Evolutionary conservation across 1,140 invertebrate genomes (phyloP).

Genomic region (Zophobas morio): DNA sequence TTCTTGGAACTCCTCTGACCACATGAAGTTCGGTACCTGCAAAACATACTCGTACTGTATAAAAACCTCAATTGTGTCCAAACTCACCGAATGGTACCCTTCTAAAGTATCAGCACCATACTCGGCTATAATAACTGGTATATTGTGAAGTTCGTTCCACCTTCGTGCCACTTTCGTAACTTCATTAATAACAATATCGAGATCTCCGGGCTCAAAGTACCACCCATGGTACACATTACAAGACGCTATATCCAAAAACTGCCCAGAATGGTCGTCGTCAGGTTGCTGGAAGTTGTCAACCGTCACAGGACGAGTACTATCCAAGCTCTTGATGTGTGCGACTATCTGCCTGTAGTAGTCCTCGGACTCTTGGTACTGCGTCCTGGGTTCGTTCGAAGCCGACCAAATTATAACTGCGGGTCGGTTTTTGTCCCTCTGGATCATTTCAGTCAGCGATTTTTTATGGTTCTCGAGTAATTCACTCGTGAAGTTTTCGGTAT

Average conservation of each 20-base stretch:
- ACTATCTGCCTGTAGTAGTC: constrained; percentile 85
- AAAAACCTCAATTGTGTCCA: constrained; percentile 6
- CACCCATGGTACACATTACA: constrained; percentile 96
- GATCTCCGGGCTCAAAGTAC: constrained; percentile 88
- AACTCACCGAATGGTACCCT: constrained; percentile 80
- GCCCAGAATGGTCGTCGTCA: constrained; percentile 67
- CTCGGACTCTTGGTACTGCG: constrained; percentile 76
- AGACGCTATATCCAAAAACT: constrained; percentile 90
- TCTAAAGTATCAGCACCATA: constrained; percentile 95
- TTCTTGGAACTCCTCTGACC: constrained; percentile 90
- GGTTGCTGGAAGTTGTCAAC: constrained; percentile 67
- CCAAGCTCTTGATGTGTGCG: constrained; percentile 77
- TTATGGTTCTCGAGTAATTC: constrained; percentile 85
- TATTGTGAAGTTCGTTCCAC: constrained; percentile 88
- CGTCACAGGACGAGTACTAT: constrained; percentile 85
- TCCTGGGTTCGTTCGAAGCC: constrained; percentile 93
- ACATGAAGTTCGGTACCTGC: constrained; percentile 86
- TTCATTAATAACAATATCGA: constrained; percentile 78
- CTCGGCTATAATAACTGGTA: constrained; percentile 94
- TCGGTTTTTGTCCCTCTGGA: constrained; percentile 93
- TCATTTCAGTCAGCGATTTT: constrained; percentile 86
- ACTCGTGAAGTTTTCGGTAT: constrained; percentile 79
- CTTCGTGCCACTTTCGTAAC: constrained; percentile 81
- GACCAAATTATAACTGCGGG: constrained; percentile 98
- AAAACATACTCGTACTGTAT: constrained; percentile 52